Evolutionary conservation across 2,888 invertebrate species (phyloP), one percentile per base, ranked within the genome.

Genomic region (Mythimna loreyi): DNA sequence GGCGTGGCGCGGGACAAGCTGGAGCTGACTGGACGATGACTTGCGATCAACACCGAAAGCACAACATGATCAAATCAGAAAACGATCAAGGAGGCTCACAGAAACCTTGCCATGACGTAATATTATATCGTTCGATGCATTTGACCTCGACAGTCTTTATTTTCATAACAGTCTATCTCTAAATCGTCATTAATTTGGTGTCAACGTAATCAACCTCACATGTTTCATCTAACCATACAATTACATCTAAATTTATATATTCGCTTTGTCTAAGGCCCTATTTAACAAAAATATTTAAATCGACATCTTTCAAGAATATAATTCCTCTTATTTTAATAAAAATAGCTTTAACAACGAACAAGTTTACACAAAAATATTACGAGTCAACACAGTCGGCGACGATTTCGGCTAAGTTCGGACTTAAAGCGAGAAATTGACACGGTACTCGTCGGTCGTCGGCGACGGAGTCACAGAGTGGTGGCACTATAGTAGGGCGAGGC

Each of bases 281-380:
- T 90, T 93, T 95, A 95, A 95, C 94, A 94, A 95, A 95, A 95
- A 95, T 95, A 93, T 92, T 92, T 91, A 88, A 86, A 89, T 91
- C 90, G 92, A 94, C 92, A 92, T 90, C 89, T 92, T 93, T 93
- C 90, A 93, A 93, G 94, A 93, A 94, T 94, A 95, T 94, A 95
- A 94, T 92, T 91, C 91, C 89, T 93, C 94, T 93, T 92, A 92
- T 91, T 88, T 91, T 90, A 92, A 93, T 92, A 92, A 93, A 94
- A 93, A 95, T 94, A 94, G 93, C 92, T 94, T 92, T 94, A 95
- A 95, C 94, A 95, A 92, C 93, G 93, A 94, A 94, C 93, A 94
- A 92, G 91, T 92, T 92, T 90, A 95, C 94, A 94, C 87, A 94
- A 94, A 94, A 93, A 94, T 94, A 94, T 92, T 88, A 92, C 92